Conservation (phyloP, 1,140 invertebrate genomes). For the Drosophila rhopaloa region DNA sequence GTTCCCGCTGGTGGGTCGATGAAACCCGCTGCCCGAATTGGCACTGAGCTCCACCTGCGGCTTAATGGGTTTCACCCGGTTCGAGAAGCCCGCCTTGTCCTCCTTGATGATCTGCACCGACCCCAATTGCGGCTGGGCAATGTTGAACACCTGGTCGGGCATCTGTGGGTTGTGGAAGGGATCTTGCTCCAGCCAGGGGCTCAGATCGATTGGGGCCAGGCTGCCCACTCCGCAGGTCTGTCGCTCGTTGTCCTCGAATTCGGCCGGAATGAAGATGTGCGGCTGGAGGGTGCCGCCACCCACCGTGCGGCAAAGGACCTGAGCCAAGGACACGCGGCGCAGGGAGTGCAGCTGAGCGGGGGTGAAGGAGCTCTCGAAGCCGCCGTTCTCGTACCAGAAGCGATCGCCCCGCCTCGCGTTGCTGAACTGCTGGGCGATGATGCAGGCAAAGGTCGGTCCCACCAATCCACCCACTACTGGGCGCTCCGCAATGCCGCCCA, state of each 20-base stretch:
- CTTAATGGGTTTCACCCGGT: conserved; percentile 50
- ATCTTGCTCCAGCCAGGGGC: conserved; percentile 82
- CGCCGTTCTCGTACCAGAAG: conserved; percentile 96
- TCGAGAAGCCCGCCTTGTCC: conserved; percentile 72
- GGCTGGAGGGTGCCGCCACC: conserved; percentile 82
- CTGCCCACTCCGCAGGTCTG: conserved; percentile 67
- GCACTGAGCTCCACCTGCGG: conserved; percentile 59
- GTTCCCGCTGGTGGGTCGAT: conserved; percentile 42
- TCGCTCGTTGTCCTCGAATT: conserved; percentile 76
- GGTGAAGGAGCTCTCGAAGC: conserved; percentile 90
- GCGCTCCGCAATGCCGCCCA: conserved; percentile 93
- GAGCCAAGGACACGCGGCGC: conserved; percentile 90
- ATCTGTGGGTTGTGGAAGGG: conserved; percentile 59
- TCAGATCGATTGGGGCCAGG: conserved; percentile 71
- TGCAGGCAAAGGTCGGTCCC: conserved; percentile 98
- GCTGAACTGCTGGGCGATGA: conserved; percentile 96
- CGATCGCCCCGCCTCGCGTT: conserved; percentile 95
- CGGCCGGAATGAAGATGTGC: conserved; percentile 76
- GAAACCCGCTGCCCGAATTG: conserved; percentile 59
- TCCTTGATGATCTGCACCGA: conserved; percentile 54
- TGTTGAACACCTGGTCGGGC: conserved; percentile 51
- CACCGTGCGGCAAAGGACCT: conserved; percentile 90
- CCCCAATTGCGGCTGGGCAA: conserved; percentile 32
- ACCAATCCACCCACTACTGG: conserved; percentile 93
- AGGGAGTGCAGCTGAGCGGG: conserved; percentile 94